Base-by-base conservation (phyloP, 2,113 vertebrate species). In the Thunnus thynnus region DNA sequence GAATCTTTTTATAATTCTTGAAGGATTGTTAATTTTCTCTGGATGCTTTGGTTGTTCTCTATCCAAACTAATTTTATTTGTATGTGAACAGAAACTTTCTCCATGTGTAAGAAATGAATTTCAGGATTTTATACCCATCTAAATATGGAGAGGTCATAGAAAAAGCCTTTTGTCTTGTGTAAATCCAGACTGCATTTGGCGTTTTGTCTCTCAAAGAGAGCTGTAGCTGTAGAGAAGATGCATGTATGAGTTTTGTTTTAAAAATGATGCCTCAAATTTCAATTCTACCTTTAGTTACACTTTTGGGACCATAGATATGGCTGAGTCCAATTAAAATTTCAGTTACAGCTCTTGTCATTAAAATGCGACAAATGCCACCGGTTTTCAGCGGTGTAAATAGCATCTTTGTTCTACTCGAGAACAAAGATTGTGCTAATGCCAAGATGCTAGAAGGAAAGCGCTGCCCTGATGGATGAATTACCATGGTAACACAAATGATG, bases 381-480 rank as follows among this genome's bases (percentile, higher is more conserved):
- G 30, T 25, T 70, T 55, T 18, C 0, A 65, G 8, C 6, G 1
- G 5, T 20, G 13, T 17, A 3, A 47, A 44, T 14, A 20, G 36
- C 5, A 13, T 57, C n/a, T 71, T 54, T 77, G 25, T 14, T 20
- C 11, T 11, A 5, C 18, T 5, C 52, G 30, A 50, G 46, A 78
- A 70, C 66, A 20, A 57, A 67, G 52, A 46, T n/a, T 44, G 25
- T 62, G 47, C 61, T 70, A 69, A 64, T 63, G 61, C 75, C 71
- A 80, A 81, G 46, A 90, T 88, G 85, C 84, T 82, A 16, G 18
- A 6, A 76, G 83, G 80, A 79, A 67, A 27, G 56, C 3, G 4
- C 78, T 41, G 72, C 52, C 65, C 50, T 76, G 22, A 52, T 72
- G 47, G 50, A 56, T 83, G 74, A 70, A 58, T 80, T 67, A 46